Conservation (phyloP, 2,113 vertebrate genomes). For the Gulo gulo region DNA sequence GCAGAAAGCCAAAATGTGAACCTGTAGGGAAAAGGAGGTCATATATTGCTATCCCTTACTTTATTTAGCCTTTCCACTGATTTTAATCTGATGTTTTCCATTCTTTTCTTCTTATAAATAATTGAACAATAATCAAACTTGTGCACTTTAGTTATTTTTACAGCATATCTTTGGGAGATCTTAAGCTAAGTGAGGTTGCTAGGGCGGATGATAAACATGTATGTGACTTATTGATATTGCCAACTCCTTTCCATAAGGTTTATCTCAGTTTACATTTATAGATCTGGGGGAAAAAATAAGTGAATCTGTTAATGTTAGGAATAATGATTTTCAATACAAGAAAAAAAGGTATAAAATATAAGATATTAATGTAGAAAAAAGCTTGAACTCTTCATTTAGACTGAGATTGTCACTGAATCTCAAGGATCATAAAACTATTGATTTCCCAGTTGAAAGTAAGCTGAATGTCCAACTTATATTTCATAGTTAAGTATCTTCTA, state of each 20-base stretch:
- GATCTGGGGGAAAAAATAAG: neutral
- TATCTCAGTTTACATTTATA: neutral
- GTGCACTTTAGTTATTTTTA: neutral
- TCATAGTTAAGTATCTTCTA: neutral
- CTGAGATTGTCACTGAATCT: neutral
- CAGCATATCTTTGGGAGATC: neutral
- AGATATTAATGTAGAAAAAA: neutral
- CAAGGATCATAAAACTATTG: neutral
- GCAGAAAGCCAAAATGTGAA: neutral
- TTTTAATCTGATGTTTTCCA: neutral
- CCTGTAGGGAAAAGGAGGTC: neutral
- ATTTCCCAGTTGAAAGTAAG: constrained; percentile 11
- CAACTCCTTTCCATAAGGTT: neutral
- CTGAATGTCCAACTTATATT: neutral
- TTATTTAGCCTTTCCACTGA: neutral
- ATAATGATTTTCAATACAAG: neutral
- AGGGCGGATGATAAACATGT: neutral
- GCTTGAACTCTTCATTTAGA: neutral
- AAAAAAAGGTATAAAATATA: neutral
- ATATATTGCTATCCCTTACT: neutral
- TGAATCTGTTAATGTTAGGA: neutral
- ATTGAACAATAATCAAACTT: neutral
- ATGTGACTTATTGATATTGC: neutral
- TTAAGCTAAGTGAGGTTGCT: neutral
- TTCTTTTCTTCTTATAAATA: neutral